A percentile compares a stretch with the other conserved stretches of the same genome.
Evolutionary conservation across 1,140 invertebrate species (phyloP).

Genomic region (Pteromalus puparum): DNA sequence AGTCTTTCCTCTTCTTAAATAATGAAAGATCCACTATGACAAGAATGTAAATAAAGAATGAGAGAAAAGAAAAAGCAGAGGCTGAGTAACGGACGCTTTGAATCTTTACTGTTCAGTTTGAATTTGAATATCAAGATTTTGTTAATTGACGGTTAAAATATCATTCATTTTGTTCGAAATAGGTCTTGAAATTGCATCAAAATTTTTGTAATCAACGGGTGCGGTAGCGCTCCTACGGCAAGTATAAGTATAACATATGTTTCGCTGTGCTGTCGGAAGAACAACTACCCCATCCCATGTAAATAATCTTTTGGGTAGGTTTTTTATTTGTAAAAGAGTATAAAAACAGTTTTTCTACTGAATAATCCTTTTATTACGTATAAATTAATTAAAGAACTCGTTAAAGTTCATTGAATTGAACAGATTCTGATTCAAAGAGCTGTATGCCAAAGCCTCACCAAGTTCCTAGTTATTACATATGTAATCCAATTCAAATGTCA

Average conservation of each 20-base stretch:
- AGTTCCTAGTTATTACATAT: constrained; percentile 71
- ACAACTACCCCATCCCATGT: background rate
- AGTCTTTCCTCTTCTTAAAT: constrained; percentile 31
- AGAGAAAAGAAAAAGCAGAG: constrained; percentile 41
- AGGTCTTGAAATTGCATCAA: background rate
- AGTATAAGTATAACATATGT: too few species aligned
- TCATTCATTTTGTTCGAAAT: background rate
- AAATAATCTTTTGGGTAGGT: background rate
- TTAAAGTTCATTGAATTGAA: constrained; percentile 31
- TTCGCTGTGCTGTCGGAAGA: too few species aligned
- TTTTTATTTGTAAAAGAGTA: background rate
- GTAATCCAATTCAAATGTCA: constrained; percentile 59
- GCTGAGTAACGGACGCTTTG: constrained; percentile 25
- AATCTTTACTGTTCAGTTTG: constrained; percentile 45
- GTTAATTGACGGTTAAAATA: background rate
- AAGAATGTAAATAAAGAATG: constrained; percentile 51
- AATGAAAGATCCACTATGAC: constrained; percentile 28
- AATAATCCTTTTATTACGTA: background rate
- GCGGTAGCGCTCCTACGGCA: too few species aligned
- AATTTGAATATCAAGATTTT: background rate
- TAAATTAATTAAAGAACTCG: background rate
- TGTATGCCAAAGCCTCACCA: constrained; percentile 64
- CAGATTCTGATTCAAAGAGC: constrained; percentile 41
- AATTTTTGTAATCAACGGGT: too few species aligned
- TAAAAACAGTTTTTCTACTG: background rate